Conservation (phyloP, 1,140 invertebrate genomes). For the Tachypleus tridentatus region DNA sequence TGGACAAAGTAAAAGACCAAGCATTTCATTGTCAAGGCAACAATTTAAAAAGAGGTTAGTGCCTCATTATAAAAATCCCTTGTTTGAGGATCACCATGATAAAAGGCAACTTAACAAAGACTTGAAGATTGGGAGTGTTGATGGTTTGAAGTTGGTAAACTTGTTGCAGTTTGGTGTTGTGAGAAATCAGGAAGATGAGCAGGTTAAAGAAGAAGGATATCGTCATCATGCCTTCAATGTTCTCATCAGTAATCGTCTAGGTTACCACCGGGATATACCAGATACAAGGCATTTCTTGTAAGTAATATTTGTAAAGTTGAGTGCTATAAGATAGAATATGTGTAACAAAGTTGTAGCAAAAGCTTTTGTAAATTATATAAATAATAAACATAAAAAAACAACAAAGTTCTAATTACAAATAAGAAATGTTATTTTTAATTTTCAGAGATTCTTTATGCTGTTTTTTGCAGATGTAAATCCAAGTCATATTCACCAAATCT, state of each 20-base stretch:
- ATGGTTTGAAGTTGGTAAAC: neutral
- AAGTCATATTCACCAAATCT: conserved; percentile 33
- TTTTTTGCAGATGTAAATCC: neutral
- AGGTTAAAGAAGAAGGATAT: conserved; percentile 62
- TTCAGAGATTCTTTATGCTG: neutral
- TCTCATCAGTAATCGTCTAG: conserved; percentile 71
- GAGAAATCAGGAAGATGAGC: conserved; percentile 17
- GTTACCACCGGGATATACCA: conserved; percentile 56
- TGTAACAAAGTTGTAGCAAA: too few species aligned
- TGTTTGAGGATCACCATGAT: neutral
- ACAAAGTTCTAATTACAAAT: too few species aligned
- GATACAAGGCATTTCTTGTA: conserved; percentile 74
- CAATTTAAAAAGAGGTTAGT: neutral
- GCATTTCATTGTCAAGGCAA: neutral
- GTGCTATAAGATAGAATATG: too few species aligned
- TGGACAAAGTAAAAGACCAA: neutral
- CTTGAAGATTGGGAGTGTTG: neutral
- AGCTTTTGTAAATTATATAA: too few species aligned
- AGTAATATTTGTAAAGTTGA: neutral
- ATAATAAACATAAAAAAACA: too few species aligned
- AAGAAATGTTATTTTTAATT: too few species aligned
- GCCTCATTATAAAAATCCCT: too few species aligned
- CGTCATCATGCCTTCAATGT: conserved; percentile 81
- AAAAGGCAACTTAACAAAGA: neutral
- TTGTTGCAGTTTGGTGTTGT: conserved; percentile 11